Conservation (phyloP, 2,797 vertebrate genomes). For the Danio aesculapii region DNA sequence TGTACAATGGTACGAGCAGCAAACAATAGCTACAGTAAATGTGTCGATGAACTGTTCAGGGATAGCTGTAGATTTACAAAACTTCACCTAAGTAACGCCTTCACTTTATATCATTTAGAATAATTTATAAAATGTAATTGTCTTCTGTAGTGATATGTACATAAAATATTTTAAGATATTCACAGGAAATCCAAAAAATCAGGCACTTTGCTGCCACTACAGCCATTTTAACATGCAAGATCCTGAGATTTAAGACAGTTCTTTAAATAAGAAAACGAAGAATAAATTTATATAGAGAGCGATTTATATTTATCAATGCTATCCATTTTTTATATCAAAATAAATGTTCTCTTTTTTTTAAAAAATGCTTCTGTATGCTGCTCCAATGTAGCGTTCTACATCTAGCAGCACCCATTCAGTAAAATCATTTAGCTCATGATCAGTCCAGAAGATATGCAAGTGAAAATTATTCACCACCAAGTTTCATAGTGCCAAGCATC, state of each 20-base stretch:
- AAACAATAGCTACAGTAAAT: constrained; percentile 40
- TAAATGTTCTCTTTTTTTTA: constrained; percentile 79
- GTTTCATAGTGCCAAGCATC: constrained; percentile 70
- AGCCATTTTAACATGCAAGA: constrained; percentile 77
- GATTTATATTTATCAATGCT: constrained; percentile 83
- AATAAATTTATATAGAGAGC: constrained; percentile 85
- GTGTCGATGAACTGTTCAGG: constrained; percentile 2
- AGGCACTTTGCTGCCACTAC: constrained; percentile 78
- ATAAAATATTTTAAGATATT: constrained; percentile 86
- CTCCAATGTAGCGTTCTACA: constrained; percentile 62
- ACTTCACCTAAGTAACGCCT: constrained; percentile 67
- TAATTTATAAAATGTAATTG: constrained; percentile 83
- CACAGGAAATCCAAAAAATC: constrained; percentile 81
- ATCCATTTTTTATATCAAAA: constrained; percentile 82
- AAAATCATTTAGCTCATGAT: constrained; percentile 39
- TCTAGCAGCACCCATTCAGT: constrained; percentile 62
- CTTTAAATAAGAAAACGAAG: constrained; percentile 84
- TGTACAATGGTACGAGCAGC: constrained; percentile 43
- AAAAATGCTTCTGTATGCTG: constrained; percentile 66
- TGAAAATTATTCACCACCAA: constrained; percentile 60
- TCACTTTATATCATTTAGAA: constrained; percentile 78
- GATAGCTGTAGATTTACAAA: constrained; percentile 48
- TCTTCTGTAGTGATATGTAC: constrained; percentile 79
- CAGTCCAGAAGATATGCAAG: constrained; percentile 59
- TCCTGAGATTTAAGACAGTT: constrained; percentile 85